A percentile compares a stretch with the other conserved stretches of the same genome.
Evolutionary conservation across 2,113 vertebrate species (phyloP).

Genomic region (Dendropsophus ebraccatus): DNA sequence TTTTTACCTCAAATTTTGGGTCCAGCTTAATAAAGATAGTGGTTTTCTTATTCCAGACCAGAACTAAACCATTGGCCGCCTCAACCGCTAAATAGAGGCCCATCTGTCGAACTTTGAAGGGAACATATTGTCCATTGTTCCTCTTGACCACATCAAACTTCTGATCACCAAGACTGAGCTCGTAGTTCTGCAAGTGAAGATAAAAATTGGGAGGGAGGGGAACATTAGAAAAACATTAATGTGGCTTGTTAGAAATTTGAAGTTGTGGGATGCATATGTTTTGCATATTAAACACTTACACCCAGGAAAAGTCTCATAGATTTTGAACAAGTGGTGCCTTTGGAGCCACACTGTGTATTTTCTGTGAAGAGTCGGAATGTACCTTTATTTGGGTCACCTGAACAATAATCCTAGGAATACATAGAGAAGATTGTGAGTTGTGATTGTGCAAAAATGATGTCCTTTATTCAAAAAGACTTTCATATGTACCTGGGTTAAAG

Average conservation of each 20-base stretch:
- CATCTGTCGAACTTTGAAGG: slow-evolving; percentile 68
- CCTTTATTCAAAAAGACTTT: background rate
- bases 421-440: background rate
- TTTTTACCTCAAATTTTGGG: slow-evolving; percentile 71
- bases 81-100: slow-evolving; percentile 75
- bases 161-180: slow-evolving; percentile 73
- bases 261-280: background rate
- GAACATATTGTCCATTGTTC: slow-evolving; percentile 57
- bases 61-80: slow-evolving; percentile 68
- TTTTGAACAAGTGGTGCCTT: slow-evolving; percentile 78
- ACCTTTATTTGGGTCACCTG: slow-evolving; percentile 56
- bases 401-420: slow-evolving; percentile 73
- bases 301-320: slow-evolving; percentile 74
- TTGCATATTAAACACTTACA: slow-evolving; percentile 62
- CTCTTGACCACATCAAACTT: slow-evolving; percentile 68
- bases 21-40: slow-evolving; percentile 75
- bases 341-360: slow-evolving; percentile 76
- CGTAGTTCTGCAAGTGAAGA: slow-evolving; percentile 69
- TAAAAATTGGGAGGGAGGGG: background rate
- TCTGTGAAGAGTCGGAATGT: slow-evolving; percentile 76
- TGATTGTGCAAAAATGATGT: background rate
- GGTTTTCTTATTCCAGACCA: slow-evolving; percentile 80
- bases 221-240: background rate
- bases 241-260: background rate
- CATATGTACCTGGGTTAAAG: slow-evolving; percentile 73